Conservation (phyloP, 1,140 invertebrate species). For the Steinernema feltiae region DNA sequence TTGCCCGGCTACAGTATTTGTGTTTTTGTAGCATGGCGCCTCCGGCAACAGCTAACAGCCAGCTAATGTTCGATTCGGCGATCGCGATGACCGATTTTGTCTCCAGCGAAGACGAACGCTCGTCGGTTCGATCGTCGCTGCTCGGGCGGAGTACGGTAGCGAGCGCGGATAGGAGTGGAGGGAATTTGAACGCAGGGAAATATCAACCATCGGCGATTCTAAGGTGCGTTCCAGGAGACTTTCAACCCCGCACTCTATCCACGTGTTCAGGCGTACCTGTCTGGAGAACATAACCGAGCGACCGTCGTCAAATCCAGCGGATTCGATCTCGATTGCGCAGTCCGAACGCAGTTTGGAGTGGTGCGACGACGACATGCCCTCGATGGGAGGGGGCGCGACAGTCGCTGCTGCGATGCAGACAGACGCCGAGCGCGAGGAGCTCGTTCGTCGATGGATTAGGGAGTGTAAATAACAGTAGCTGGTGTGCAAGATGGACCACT, state of each 20-base stretch:
- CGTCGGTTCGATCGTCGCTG: neutral
- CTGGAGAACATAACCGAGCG: conserved; percentile 12
- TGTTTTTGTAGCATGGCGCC: conserved; percentile 12
- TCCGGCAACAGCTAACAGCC: neutral
- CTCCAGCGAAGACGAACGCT: conserved; percentile 3
- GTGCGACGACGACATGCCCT: conserved; percentile 3
- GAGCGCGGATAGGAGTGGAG: neutral
- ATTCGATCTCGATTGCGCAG: conserved; percentile 8
- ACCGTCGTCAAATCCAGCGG: neutral
- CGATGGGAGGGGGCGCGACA: neutral
- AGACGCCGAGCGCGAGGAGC: neutral
- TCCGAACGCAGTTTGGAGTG: conserved; percentile 4
- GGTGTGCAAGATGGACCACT: neutral
- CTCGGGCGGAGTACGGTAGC: neutral
- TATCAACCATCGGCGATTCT: neutral
- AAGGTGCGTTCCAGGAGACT: too few relatives aligned
- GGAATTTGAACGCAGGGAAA: neutral
- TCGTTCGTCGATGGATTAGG: neutral
- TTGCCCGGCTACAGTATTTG: conserved; percentile 3
- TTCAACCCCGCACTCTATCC: neutral
- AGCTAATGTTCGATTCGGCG: conserved; percentile 11
- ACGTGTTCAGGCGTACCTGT: neutral
- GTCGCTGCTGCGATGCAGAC: neutral
- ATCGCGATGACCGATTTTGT: conserved; percentile 11
- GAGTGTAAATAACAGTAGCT: conserved; percentile 2